Evolutionary conservation across 2,888 invertebrate species (phyloP).

Genomic region (Phortica magna): DNA sequence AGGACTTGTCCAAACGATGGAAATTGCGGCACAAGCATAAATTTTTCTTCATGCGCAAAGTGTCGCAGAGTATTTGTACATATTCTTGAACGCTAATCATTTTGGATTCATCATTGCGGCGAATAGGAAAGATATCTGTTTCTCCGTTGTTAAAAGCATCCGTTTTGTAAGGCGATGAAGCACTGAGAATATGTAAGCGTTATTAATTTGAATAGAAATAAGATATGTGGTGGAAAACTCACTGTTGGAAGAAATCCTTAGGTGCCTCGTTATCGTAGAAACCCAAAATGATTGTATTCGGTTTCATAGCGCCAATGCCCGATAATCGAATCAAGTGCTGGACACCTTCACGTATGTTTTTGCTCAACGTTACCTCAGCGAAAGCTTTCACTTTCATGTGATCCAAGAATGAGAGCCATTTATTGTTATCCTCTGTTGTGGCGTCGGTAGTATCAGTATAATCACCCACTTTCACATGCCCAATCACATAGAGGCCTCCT

Average conservation of each 20-base stretch:
- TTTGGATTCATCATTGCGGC: slow-evolving; percentile 78
- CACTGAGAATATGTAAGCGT: slow-evolving; percentile 65
- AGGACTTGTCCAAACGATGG: slow-evolving; percentile 87
- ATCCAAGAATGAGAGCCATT: slow-evolving; percentile 96
- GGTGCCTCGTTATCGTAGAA: slow-evolving; percentile 90
- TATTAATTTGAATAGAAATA: background rate
- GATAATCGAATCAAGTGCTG: slow-evolving; percentile 94
- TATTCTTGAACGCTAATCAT: slow-evolving; percentile 83
- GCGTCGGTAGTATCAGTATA: slow-evolving; percentile 82
- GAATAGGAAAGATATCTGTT: slow-evolving; percentile 80
- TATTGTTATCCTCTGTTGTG: slow-evolving; percentile 86
- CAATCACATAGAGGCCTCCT: slow-evolving; percentile 91
- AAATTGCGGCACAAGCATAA: slow-evolving; percentile 96
- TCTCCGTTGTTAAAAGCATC: slow-evolving; percentile 80
- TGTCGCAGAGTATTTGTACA: slow-evolving; percentile 91
- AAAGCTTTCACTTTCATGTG: slow-evolving; percentile 98
- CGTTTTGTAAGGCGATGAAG: slow-evolving; percentile 82
- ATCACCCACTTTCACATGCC: slow-evolving; percentile 87
- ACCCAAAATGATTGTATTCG: slow-evolving; percentile 97
- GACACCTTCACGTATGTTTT: slow-evolving; percentile 91
- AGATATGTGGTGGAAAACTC: slow-evolving; percentile 60
- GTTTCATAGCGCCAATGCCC: slow-evolving; percentile 99
- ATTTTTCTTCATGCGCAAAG: slow-evolving; percentile 95
- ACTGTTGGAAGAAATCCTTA: slow-evolving; percentile 88
- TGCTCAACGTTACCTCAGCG: slow-evolving; percentile 93